phyloP scores from a whole-genome alignment of 2,113 vertebrate species.

The Ascaphus truei region DNA sequence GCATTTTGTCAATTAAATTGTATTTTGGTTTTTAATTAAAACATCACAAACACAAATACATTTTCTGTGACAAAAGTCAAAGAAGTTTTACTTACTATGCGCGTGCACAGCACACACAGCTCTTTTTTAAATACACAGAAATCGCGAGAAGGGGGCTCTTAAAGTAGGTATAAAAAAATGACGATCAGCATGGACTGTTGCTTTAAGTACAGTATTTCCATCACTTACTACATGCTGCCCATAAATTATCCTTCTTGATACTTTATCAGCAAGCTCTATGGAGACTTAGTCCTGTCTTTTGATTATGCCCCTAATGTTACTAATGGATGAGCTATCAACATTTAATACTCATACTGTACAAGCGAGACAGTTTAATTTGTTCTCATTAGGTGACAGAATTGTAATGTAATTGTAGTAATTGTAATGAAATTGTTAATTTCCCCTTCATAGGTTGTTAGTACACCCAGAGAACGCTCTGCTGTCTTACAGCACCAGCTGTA shows the following conservation, averaged over 20 bases:
- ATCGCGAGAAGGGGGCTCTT: too few species aligned
- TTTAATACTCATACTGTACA: too few species aligned
- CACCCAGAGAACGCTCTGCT: not conserved
- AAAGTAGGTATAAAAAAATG: too few species aligned
- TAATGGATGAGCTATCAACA: conserved; percentile 27
- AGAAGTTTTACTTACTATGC: too few species aligned
- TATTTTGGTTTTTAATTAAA: too few species aligned
- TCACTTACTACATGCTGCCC: not conserved
- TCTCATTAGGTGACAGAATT: conserved; percentile 24
- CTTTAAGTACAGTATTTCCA: conserved; percentile 16
- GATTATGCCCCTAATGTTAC: conserved; percentile 28
- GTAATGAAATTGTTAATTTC: conserved; percentile 4
- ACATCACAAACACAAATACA: too few species aligned
- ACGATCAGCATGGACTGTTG: too few species aligned
- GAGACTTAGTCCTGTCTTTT: conserved; percentile 8
- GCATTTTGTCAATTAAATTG: too few species aligned
- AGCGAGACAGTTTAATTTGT: conserved; percentile 28
- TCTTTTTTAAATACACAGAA: too few species aligned
- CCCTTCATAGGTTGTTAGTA: not conserved
- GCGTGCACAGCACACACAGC: too few species aligned
- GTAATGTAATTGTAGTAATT: conserved; percentile 9
- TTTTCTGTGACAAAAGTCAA: too few species aligned
- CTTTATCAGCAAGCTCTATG: conserved; percentile 13
- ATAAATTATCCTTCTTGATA: conserved; percentile 14
- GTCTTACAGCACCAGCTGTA: not conserved